Evolutionary conservation across 35 echinoderm and acorn worm species (phyloP), one percentile per base, ranked within the genome.

Genomic region (Acanthaster planci): DNA sequence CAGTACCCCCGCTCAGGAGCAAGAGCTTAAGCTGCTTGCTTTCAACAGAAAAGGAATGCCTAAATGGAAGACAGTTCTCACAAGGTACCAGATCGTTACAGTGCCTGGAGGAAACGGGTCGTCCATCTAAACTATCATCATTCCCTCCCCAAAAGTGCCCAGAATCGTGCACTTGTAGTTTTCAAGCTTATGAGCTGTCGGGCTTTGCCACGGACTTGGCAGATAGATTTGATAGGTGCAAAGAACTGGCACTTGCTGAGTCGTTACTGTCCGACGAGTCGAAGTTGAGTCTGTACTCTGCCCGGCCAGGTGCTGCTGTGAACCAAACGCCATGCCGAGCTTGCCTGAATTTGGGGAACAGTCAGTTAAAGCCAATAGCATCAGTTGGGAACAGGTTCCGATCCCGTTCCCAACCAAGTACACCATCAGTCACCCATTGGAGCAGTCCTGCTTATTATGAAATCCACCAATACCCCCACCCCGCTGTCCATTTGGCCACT

Each of bases 181-280:
- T 77, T 14, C 38, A 79, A 32, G 39, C 31, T 15, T 82, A 67
- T 56, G 58, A 89, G 26, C 35, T 89, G 17, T 89, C 87, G 19
- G 87, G 87, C 6, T 89, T 89, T 44, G 87, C 58, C 22, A 56
- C 80, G 1, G 87, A 89, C 8, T 68, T 89, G 23, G 87, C 83
- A 12, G 52, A 89, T 40, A 37, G 55, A 40, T 89, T 77, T 77
- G 87, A 89, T 34, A 76, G 77, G 27, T 30, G 79, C 47, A 89
- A 67, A 51, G 81, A 83, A 34, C 5, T n/a, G 7, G 53, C 38
- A 6, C 56, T 53, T 10, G 59, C 80, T 53, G 57, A 52, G 8
- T 82, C 72, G 0, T 42, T 53, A 10, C 30, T 67, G 0, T 31
- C 37, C 21, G 39, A 89, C 22, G 64, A 83, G 29, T 89, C 79